These are phyloP conservation scores for Eucera pruinosa DNA, from an alignment of 2,888 invertebrate species.

Conservation along the genomic window DNA sequence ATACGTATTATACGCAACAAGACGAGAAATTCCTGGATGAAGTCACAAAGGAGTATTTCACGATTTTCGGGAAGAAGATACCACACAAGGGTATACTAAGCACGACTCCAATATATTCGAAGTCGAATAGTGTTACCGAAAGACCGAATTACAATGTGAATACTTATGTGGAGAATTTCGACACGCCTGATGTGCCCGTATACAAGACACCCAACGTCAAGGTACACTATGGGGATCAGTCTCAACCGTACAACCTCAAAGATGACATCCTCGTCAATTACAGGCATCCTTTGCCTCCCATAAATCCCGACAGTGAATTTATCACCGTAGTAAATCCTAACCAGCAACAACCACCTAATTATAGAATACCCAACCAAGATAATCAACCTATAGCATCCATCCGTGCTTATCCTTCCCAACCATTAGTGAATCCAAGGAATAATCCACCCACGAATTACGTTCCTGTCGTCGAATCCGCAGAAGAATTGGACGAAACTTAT, in stretches of 20 bases:
- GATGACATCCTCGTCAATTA: conserved; percentile 91
- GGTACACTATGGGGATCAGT: conserved; percentile 86
- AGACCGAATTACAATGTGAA: conserved; percentile 74
- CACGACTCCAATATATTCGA: conserved; percentile 80
- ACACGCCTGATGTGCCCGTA: conserved; percentile 64
- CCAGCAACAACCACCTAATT: conserved; percentile 44
- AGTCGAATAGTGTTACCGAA: conserved; percentile 76
- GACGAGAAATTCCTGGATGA: conserved; percentile 89
- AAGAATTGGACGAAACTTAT: conserved; percentile 58
- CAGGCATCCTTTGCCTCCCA: conserved; percentile 87
- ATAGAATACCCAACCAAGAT: conserved; percentile 47
- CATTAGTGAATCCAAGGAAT: conserved; percentile 38
- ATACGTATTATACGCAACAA: conserved; percentile 89
- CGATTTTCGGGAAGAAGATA: conserved; percentile 90
- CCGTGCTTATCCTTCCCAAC: conserved; percentile 46
- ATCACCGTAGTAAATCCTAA: conserved; percentile 77
- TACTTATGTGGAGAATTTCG: conserved; percentile 70
- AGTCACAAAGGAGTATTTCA: conserved; percentile 90
- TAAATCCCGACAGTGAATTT: conserved; percentile 88
- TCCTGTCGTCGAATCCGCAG: conserved; percentile 67
- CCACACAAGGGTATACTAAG: conserved; percentile 85
- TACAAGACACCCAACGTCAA: conserved; percentile 84
- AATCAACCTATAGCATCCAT: conserved; percentile 38
- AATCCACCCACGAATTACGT: conserved; percentile 69
- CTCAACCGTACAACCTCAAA: conserved; percentile 85